Conservation (phyloP, 1,140 invertebrate species). For the Nasonia giraulti region DNA sequence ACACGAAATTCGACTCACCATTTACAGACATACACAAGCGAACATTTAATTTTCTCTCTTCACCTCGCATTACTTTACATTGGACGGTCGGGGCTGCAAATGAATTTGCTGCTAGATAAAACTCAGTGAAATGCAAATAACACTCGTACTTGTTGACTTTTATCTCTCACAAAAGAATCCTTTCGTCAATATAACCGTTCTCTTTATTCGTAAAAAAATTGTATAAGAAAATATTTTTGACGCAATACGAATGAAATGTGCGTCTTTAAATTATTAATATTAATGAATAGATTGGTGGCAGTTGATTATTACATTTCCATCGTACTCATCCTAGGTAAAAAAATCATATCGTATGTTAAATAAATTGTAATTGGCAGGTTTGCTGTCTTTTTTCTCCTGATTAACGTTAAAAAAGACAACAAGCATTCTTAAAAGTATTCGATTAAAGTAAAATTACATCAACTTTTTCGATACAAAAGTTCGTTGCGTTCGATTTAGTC, state of each 20-base stretch:
- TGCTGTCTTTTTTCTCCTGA: background rate
- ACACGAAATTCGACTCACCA: background rate
- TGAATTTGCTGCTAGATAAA: slow-evolving; percentile 3
- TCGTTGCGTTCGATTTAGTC: background rate
- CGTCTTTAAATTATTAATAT: slow-evolving; percentile 32
- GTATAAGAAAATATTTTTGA: background rate
- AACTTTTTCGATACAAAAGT: background rate
- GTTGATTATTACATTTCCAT: slow-evolving; percentile 15
- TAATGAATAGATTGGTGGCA: slow-evolving; percentile 35
- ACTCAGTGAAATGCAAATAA: background rate
- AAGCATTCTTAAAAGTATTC: background rate
- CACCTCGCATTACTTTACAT: slow-evolving; percentile 18
- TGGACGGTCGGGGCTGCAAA: background rate
- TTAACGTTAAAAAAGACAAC: background rate
- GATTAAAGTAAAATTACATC: background rate
- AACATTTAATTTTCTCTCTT: background rate
- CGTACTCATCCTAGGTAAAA: background rate
- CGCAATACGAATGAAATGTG: slow-evolving; percentile 15
- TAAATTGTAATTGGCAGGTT: background rate
- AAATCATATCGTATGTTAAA: background rate
- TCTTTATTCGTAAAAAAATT: background rate
- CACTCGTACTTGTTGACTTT: background rate
- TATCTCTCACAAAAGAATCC: background rate
- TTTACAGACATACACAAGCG: slow-evolving; percentile 7
- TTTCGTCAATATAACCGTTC: background rate